Evolutionary conservation across 2,888 invertebrate genomes (phyloP).

Genomic region (Ormyrus rosae): DNA sequence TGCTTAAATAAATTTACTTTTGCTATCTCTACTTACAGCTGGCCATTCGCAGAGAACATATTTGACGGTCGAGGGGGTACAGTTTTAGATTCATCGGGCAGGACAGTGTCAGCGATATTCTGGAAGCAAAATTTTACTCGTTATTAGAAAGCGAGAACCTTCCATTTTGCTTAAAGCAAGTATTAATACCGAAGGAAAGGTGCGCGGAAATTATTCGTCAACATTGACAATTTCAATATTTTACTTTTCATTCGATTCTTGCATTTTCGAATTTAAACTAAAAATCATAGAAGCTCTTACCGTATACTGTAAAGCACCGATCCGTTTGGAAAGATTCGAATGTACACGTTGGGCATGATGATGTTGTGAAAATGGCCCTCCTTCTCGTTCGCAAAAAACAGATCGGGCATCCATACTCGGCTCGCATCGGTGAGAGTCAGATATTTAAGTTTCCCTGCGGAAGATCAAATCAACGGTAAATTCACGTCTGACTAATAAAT

Average conservation of each 20-base stretch:
- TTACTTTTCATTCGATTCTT: too few relatives aligned
- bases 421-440: conserved; percentile 95
- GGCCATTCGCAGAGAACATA: conserved; percentile 95
- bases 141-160: too few relatives aligned
- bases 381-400: conserved; percentile 98
- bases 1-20: not conserved
- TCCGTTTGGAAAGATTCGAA: conserved; percentile 96
- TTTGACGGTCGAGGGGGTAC: conserved; percentile 96
- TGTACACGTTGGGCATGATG: conserved; percentile 98
- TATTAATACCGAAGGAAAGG: too few relatives aligned
- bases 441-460: conserved; percentile 89
- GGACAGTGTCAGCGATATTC: conserved; percentile 95
- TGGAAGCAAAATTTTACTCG: conserved; percentile 70
- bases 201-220: too few relatives aligned
- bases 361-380: conserved; percentile 98
- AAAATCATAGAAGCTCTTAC: conserved; percentile 74
- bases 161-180: too few relatives aligned
- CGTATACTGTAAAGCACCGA: conserved; percentile 96
- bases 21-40: conserved; percentile 86
- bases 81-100: conserved; percentile 98
- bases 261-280: too few relatives aligned
- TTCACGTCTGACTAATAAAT: not conserved
- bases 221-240: too few relatives aligned
- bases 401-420: conserved; percentile 98
- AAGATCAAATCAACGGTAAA: conserved; percentile 28